Conservation (phyloP, 1,140 invertebrate genomes). For the Ips typographus region DNA sequence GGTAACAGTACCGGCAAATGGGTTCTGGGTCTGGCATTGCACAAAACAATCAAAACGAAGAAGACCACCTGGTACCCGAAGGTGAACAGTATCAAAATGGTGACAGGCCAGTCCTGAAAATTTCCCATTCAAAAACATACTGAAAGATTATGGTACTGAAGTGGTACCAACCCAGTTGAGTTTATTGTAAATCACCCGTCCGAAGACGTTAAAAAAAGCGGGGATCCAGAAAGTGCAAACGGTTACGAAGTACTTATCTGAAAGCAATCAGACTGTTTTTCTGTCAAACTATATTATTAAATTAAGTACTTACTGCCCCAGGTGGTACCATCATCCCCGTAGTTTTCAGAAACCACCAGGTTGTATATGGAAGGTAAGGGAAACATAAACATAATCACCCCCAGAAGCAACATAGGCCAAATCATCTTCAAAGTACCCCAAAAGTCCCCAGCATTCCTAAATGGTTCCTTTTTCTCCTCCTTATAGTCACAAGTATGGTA, state of each 20-base stretch:
- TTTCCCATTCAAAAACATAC: neutral
- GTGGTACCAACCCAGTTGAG: neutral
- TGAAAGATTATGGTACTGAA: neutral
- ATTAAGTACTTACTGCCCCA: constrained; percentile 8
- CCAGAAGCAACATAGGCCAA: constrained; percentile 10
- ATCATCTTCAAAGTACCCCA: neutral
- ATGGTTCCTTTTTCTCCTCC: constrained; percentile 7
- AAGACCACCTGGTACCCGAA: neutral
- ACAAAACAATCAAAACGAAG: neutral
- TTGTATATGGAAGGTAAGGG: constrained; percentile 5
- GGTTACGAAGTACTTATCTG: constrained; percentile 22
- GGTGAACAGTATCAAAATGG: neutral
- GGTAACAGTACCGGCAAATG: constrained; percentile 12
- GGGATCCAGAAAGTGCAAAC: constrained; percentile 19
- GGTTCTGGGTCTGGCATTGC: constrained; percentile 10
- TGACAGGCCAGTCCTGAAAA: neutral
- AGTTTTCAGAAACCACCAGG: constrained; percentile 11
- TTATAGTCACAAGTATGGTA: neutral
- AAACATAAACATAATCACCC: neutral
- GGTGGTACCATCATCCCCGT: neutral
- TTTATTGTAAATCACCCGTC: constrained; percentile 11
- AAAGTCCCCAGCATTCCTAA: constrained; percentile 3
- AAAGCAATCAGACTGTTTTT: constrained; percentile 2
- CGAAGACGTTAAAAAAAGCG: neutral
- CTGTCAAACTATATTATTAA: neutral